A percentile compares a stretch with the other conserved stretches of the same genome.
Conservation (phyloP, 2,888 invertebrate species). For the Allolobophora icterica region DNA sequence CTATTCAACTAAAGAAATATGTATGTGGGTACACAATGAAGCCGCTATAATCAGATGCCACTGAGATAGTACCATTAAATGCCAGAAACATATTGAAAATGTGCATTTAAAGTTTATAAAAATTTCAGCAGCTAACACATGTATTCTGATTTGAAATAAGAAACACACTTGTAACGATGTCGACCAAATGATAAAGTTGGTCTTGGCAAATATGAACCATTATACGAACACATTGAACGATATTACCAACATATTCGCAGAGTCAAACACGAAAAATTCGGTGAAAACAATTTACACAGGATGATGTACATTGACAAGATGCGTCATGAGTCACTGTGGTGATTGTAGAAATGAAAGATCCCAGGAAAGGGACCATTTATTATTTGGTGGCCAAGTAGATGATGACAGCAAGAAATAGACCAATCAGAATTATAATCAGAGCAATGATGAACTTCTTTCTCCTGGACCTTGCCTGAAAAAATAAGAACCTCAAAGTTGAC, state of each 20-base stretch:
- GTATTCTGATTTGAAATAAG: neutral
- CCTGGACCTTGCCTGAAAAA: conserved; percentile 25
- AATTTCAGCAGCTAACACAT: neutral
- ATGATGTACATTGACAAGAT: neutral
- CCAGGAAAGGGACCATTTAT: neutral
- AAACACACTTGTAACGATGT: neutral
- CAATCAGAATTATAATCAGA: neutral
- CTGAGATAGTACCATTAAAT: neutral
- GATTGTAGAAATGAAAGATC: conserved; percentile 6
- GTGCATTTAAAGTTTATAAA: neutral
- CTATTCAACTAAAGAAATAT: neutral
- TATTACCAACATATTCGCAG: neutral
- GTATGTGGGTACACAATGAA: neutral
- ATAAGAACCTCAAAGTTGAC: neutral
- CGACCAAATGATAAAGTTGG: conserved; percentile 1
- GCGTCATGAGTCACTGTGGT: neutral
- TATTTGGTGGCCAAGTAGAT: conserved; percentile 25
- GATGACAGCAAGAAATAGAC: conserved; percentile 33
- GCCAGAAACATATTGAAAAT: neutral
- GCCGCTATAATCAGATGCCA: neutral
- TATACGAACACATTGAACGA: neutral
- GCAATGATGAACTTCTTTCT: conserved; percentile 31
- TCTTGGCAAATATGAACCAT: neutral
- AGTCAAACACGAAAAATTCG: neutral
- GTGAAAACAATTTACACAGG: neutral